Evolutionary conservation across 2,797 vertebrate species (phyloP).

Genomic region (Peromyscus melanophrys): DNA sequence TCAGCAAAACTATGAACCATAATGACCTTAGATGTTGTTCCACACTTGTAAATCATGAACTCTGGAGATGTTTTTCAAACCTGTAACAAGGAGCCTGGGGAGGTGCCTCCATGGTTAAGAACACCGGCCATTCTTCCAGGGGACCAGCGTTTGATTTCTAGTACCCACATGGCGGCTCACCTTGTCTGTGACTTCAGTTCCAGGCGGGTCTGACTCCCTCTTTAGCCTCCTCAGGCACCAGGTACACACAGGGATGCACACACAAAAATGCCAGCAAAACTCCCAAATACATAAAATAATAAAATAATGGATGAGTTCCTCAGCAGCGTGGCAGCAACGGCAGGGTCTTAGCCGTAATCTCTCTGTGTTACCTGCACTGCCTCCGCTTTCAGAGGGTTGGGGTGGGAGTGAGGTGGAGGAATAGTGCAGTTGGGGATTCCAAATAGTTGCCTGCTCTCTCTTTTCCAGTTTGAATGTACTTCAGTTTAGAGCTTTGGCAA

Average conservation of each 20-base stretch:
- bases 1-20: neutral
- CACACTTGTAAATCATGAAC: neutral
- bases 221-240: neutral
- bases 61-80: neutral
- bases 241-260: neutral
- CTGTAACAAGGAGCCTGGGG: neutral
- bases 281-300: neutral
- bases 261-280: neutral
- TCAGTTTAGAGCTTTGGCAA: neutral
- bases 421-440: too few species aligned
- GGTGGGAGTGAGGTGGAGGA: too few species aligned
- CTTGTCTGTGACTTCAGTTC: neutral
- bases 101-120: neutral
- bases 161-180: accelerated
- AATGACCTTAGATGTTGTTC: neutral
- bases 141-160: neutral
- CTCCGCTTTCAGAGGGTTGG: neutral
- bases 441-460: neutral
- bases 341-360: constrained; percentile 33
- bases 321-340: constrained; percentile 47
- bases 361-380: neutral
- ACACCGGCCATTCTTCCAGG: neutral
- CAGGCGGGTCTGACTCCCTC: neutral
- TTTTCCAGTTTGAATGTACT: neutral
- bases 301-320: constrained; percentile 58